Conservation (phyloP, 2,888 invertebrate species). For the Amiota minor region DNA sequence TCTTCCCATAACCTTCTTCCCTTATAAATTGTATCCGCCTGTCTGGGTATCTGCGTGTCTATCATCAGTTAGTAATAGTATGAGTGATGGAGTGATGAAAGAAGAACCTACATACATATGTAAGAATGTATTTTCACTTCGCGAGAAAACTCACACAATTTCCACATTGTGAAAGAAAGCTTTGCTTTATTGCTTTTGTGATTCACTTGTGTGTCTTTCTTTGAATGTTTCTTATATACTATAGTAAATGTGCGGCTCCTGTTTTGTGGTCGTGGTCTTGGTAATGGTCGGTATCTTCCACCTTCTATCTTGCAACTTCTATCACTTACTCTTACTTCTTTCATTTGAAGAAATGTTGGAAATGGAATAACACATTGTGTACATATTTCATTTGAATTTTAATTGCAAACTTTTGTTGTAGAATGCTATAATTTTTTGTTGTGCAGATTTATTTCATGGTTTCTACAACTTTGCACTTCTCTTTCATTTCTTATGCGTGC, state of each 20-base stretch:
- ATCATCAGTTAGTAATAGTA: too few species aligned
- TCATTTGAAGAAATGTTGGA: slow-evolving; percentile 12
- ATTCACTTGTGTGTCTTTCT: slow-evolving; percentile 24
- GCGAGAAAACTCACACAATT: not conserved
- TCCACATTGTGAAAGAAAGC: slow-evolving; percentile 43
- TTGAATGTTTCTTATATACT: slow-evolving; percentile 45
- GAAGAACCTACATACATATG: too few species aligned
- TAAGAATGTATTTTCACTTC: too few species aligned
- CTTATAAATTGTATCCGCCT: too few species aligned
- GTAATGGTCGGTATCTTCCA: not conserved
- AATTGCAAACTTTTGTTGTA: slow-evolving; percentile 64
- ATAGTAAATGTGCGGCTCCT: slow-evolving; percentile 26
- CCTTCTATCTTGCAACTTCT: not conserved
- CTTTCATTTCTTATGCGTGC: not conserved
- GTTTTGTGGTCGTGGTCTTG: not conserved
- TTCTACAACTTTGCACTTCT: not conserved
- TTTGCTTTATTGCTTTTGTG: slow-evolving; percentile 63
- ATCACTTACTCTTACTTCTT: slow-evolving; percentile 16
- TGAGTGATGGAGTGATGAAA: too few species aligned
- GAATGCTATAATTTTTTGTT: slow-evolving; percentile 45
- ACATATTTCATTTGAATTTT: slow-evolving; percentile 65
- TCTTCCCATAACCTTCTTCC: too few species aligned
- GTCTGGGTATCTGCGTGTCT: too few species aligned
- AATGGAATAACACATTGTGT: slow-evolving; percentile 5
- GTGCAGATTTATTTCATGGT: slow-evolving; percentile 54